phyloP scores from a whole-genome alignment of 2,113 vertebrate genomes.

The Ophthalmolycus amberensis region DNA sequence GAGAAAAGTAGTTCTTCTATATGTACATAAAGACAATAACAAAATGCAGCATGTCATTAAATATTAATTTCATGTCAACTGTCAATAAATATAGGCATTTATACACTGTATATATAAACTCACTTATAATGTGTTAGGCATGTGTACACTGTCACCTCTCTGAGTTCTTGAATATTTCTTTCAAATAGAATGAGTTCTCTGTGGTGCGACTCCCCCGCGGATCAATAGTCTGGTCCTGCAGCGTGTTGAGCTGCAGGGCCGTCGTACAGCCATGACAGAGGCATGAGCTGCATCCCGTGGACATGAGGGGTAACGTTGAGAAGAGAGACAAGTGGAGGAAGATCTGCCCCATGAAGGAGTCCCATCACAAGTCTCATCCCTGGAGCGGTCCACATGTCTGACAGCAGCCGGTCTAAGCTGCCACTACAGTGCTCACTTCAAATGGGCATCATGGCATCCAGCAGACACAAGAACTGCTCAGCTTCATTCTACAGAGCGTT shows the following conservation, averaged over 20 bases:
- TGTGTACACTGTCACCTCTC: neutral
- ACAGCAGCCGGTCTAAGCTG: neutral
- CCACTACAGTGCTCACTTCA: neutral
- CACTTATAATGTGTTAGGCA: neutral
- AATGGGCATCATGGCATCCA: conserved; percentile 5
- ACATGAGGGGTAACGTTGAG: conserved; percentile 1
- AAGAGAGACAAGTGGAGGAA: neutral
- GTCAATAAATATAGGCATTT: conserved; percentile 8
- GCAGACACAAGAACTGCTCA: conserved; percentile 14
- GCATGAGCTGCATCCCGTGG: neutral
- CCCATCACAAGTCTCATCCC: neutral
- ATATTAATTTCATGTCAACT: conserved; percentile 9
- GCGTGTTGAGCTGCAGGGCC: neutral
- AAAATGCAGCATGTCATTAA: conserved; percentile 14
- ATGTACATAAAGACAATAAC: conserved; percentile 1
- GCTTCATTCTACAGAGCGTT: conserved; percentile 28
- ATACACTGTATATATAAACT: conserved; percentile 24
- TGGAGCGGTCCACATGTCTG: neutral
- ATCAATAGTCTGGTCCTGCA: neutral
- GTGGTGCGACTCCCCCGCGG: neutral
- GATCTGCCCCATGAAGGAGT: neutral
- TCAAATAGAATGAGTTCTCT: neutral
- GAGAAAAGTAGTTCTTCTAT: neutral
- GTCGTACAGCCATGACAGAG: neutral
- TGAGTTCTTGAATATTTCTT: neutral